A percentile compares a stretch with the other conserved stretches of the same genome.
Conservation (phyloP, 2,888 invertebrate species). For the Cheilosia vulpina region DNA sequence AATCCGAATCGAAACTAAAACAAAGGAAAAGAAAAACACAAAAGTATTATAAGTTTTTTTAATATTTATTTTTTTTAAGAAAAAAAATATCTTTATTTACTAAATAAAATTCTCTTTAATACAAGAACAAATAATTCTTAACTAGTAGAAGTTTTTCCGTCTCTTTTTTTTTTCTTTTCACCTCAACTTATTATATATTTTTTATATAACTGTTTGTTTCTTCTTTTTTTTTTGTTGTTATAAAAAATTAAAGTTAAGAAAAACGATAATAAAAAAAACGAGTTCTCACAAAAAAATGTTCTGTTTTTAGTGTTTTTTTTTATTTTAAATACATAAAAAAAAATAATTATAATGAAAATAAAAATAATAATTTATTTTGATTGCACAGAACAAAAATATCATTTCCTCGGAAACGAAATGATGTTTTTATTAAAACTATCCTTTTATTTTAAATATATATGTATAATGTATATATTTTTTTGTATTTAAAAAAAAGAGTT, state of each 20-base stretch:
- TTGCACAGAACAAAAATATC: conserved; percentile 76
- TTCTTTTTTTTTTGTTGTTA: conserved; percentile 40
- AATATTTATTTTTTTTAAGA: conserved; percentile 70
- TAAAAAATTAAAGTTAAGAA: conserved; percentile 42
- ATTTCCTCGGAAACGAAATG: conserved; percentile 74
- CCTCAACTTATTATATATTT: conserved; percentile 63
- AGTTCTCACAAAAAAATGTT: conserved; percentile 47
- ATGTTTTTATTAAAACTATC: conserved; percentile 68
- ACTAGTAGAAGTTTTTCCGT: conserved; percentile 62
- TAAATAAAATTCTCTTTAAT: conserved; percentile 76
- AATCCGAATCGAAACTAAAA: conserved; percentile 9
- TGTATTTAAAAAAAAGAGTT: conserved; percentile 21
- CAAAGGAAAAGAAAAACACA: conserved; percentile 51
- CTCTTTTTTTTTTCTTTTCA: conserved; percentile 56
- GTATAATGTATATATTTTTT: conserved; percentile 60
- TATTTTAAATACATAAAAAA: conserved; percentile 54
- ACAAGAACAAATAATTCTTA: conserved; percentile 76
- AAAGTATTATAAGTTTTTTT: conserved; percentile 55
- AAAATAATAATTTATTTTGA: conserved; percentile 76
- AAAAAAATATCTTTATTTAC: conserved; percentile 76
- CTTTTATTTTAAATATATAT: conserved; percentile 66
- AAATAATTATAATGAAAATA: conserved; percentile 52
- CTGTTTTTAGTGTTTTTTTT: conserved; percentile 26
- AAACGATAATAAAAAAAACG: conserved; percentile 55
- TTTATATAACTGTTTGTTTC: conserved; percentile 53